phyloP scores from a whole-genome alignment of 2,113 vertebrate genomes.

The Larimichthys crocea region DNA sequence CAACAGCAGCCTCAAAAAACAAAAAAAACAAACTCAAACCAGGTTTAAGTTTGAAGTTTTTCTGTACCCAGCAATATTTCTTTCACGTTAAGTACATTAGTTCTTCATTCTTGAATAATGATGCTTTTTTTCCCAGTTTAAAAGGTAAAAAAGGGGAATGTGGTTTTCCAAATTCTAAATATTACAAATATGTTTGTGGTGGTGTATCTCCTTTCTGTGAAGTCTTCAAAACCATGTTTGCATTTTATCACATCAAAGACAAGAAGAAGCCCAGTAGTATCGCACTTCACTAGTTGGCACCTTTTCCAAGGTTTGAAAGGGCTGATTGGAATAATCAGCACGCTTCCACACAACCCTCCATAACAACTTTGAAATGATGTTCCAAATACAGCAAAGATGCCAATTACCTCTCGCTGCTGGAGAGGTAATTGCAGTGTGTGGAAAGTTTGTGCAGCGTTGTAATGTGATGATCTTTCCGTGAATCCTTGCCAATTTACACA shows the following conservation, averaged over 20 bases:
- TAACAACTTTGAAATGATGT: constrained; percentile 28
- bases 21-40: too few species aligned
- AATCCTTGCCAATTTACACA: constrained; percentile 17
- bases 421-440: constrained; percentile 22
- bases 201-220: background rate
- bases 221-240: background rate
- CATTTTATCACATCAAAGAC: constrained; percentile 1
- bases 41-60: too few species aligned
- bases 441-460: background rate
- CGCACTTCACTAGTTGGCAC: background rate
- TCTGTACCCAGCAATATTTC: too few species aligned
- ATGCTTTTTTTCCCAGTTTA: too few species aligned
- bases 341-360: constrained; percentile 3
- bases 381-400: constrained; percentile 17
- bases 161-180: background rate
- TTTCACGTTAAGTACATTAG: too few species aligned
- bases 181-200: background rate
- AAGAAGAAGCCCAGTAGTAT: background rate
- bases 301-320: constrained; percentile 11
- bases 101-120: too few species aligned
- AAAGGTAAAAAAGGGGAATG: too few species aligned
- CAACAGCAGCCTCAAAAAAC: too few species aligned
- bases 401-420: constrained; percentile 40
- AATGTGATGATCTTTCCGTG: constrained; percentile 1
- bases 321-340: constrained; percentile 32